Evolutionary conservation across 2,888 invertebrate genomes (phyloP), one percentile per base, ranked within the genome.

Genomic region (Catocala sponsa): DNA sequence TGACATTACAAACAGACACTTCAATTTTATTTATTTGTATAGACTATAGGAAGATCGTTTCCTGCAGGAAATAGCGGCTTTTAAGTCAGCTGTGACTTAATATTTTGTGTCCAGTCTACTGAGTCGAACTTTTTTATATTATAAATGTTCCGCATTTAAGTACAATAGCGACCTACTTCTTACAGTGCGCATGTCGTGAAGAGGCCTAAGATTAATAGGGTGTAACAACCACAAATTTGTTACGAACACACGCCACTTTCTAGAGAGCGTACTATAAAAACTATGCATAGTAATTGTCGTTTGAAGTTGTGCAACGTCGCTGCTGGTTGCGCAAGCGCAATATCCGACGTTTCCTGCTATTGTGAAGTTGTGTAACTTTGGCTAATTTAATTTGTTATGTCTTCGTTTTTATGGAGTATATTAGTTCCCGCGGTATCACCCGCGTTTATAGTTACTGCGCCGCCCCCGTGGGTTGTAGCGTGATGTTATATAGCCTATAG

Each of bases 221-320:
- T 50, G 44, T 49, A 35, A 62, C 43, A 57, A 42, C 55, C 10
- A 41, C 42, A 63, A 66, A 68, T 74, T 76, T 25, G 64, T 66
- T 54, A 61, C 66, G 55, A 67, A 44, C 55, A 35, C 59, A 61
- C 62, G 62, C 52, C 52, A 75, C 74, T 75, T 74, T 75, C 76
- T 75, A 68, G 52, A 55, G 60, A 53, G 60, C 38, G 33, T 48
- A 59, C 55, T 58, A 63, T 67, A 74, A 74, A 73, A 61, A 63
- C 68, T 54, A 46, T 60, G 65, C 66, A 67, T 61, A 72, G 75
- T 67, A 70, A 76, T 60, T 72, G 72, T 76, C 62, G 60, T 64
- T 35, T 48, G 33, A 9, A 38, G 50, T 75, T 68, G 60, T 60
- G 63, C 55, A 76, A 76, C 49, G 13, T 35, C n/a, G 33, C 43